These are phyloP conservation scores for Anseranas semipalmata DNA, from an alignment of 2,113 vertebrate species.

Conservation along the genomic window DNA sequence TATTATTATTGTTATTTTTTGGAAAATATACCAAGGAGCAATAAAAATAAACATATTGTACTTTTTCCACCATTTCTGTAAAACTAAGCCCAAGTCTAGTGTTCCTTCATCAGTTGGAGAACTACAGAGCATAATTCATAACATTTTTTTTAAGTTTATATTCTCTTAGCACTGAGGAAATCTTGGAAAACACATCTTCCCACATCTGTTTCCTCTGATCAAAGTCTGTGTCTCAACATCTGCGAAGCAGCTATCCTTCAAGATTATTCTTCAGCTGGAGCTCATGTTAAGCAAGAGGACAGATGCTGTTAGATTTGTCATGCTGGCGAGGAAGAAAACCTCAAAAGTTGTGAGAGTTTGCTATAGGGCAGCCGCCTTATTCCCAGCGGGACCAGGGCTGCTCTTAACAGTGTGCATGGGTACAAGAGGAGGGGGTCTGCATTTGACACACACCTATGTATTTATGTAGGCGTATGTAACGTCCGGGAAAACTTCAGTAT, in stretches of 20 bases:
- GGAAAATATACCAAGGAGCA: background rate
- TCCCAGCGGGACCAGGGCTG: rapidly evolving
- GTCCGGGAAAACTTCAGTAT: background rate
- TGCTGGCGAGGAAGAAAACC: background rate
- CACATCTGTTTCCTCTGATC: background rate
- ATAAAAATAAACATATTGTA: background rate
- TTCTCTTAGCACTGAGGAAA: background rate
- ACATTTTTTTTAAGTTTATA: rapidly evolving
- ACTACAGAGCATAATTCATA: background rate
- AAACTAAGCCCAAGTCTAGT: background rate
- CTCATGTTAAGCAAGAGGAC: background rate
- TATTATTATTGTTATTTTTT: background rate
- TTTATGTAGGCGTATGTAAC: background rate
- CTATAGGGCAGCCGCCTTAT: background rate
- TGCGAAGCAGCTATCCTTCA: background rate
- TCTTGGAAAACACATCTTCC: background rate
- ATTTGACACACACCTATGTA: rapidly evolving
- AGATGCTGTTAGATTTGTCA: background rate
- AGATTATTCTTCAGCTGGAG: background rate
- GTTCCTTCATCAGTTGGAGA: background rate
- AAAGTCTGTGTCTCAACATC: background rate
- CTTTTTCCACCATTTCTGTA: rapidly evolving
- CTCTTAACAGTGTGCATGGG: rapidly evolving
- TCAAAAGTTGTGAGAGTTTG: background rate
- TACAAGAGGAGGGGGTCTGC: background rate